Base-by-base conservation (phyloP, 2,797 vertebrate species). In the Clamator glandarius region DNA sequence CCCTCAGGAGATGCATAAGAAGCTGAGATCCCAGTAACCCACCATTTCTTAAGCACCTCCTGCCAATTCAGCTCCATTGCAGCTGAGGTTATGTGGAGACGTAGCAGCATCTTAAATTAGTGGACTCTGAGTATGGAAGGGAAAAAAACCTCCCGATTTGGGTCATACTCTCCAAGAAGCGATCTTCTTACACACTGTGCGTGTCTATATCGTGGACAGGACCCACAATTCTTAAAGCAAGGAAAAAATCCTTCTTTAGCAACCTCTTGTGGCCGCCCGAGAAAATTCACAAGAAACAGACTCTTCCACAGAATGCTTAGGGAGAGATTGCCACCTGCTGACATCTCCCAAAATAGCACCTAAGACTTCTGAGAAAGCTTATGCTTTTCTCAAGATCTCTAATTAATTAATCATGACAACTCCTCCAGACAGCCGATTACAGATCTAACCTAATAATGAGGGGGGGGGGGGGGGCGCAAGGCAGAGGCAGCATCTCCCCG, bases 281-380 rank as follows among this genome's bases (percentile, higher is more conserved):
- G 79, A 91, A 84, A 87, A 68, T 5, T 14, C n/a, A 14, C 12
- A 42, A 62, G 14, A 11, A 44, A 1, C 4, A 2, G 50, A 55
- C 25, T 5, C 35, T 23, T 35, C 17, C 50, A 25, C 4, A 28
- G 10, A 67, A 26, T n/a, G 76, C 88, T 55, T 16, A 78, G 15
- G 76, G 35, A 87, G 68, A 77, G 58, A 36, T 66, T 84, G 92
- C 95, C 95, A 89, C 72, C 95, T 96, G 81, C 91, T 90, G 94
- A 55, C 63, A 51, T 14, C 23, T 79, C 52, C 50, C 52, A 63
- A 88, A 93, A 72, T 23, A 89, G 68, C 91, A 70, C 0, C 18
- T 36, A 82, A 82, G 57, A 63, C 64, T 79, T 66, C 7, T 6
- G 33, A 79, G 31, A 84, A 93, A 80, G 42, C 73, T 66, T 74